phyloP scores from a whole-genome alignment of 2,888 invertebrate species.

The Drosophila neotestacea region DNA sequence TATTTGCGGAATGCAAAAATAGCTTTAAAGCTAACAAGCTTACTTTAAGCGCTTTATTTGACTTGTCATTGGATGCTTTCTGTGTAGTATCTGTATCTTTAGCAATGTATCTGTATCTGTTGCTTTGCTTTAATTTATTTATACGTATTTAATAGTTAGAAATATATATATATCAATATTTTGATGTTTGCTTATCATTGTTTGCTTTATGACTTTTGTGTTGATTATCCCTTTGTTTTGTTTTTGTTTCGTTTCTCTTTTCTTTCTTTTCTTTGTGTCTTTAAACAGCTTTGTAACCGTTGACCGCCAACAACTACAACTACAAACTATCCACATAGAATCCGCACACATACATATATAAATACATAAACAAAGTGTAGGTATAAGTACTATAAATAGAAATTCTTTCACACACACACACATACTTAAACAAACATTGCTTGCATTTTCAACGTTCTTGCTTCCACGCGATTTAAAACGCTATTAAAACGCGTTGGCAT shows the following conservation, averaged over 20 bases:
- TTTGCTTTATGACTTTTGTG: constrained; percentile 35
- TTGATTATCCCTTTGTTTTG: constrained; percentile 53
- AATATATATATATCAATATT: neutral
- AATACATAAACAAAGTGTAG: constrained; percentile 24
- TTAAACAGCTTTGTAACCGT: constrained; percentile 72
- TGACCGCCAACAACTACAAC: constrained; percentile 38
- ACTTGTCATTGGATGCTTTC: neutral
- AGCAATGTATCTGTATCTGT: constrained; percentile 6
- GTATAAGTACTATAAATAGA: constrained; percentile 27
- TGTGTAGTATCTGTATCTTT: neutral
- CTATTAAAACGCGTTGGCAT: constrained; percentile 48
- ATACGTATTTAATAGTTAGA: constrained; percentile 12
- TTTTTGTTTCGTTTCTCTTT: constrained; percentile 40
- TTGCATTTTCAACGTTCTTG: constrained; percentile 47
- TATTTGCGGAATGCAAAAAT: neutral
- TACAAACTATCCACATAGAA: constrained; percentile 32
- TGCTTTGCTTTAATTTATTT: constrained; percentile 23
- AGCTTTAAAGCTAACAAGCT: constrained; percentile 40
- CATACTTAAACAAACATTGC: constrained; percentile 26
- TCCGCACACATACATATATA: constrained; percentile 28
- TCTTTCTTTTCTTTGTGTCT: constrained; percentile 51
- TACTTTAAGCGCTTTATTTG: constrained; percentile 23
- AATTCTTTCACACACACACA: constrained; percentile 9
- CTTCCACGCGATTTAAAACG: constrained; percentile 50
- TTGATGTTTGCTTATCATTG: constrained; percentile 30